Percentiles rank a stretch among this genome's conserved stretches.
Conservation (phyloP, 2,888 invertebrate genomes). For the Loripinus fragilis region DNA sequence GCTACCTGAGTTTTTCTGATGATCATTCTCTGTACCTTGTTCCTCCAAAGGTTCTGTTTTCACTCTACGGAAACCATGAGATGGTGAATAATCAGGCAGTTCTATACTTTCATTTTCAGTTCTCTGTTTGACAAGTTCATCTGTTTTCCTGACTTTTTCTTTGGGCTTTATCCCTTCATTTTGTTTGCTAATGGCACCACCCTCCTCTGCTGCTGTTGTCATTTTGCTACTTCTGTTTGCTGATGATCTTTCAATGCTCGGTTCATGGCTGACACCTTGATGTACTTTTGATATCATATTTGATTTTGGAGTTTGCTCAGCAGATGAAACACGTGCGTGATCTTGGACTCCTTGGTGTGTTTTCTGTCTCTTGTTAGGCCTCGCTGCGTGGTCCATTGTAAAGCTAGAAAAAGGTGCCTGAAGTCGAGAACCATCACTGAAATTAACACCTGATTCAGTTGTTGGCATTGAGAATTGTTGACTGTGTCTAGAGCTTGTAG, state of each 20-base stretch:
- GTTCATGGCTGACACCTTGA: neutral
- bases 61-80: neutral
- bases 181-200: neutral
- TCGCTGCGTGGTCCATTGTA: neutral
- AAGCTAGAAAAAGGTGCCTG: neutral
- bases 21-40: neutral
- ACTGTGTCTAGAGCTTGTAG: neutral
- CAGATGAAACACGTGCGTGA: neutral
- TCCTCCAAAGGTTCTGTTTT: neutral
- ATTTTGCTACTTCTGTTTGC: neutral
- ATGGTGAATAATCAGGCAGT: neutral
- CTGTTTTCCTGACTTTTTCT: neutral
- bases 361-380: neutral
- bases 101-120: neutral
- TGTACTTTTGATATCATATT: neutral
- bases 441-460: neutral
- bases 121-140: neutral
- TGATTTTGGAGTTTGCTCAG: neutral
- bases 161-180: neutral
- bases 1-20: neutral
- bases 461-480: neutral
- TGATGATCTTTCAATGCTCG: no score
- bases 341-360: neutral
- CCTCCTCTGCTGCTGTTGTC: neutral
- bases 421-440: neutral